phyloP scores from a whole-genome alignment of 2,113 vertebrate genomes.

The Enhydra lutris region DNA sequence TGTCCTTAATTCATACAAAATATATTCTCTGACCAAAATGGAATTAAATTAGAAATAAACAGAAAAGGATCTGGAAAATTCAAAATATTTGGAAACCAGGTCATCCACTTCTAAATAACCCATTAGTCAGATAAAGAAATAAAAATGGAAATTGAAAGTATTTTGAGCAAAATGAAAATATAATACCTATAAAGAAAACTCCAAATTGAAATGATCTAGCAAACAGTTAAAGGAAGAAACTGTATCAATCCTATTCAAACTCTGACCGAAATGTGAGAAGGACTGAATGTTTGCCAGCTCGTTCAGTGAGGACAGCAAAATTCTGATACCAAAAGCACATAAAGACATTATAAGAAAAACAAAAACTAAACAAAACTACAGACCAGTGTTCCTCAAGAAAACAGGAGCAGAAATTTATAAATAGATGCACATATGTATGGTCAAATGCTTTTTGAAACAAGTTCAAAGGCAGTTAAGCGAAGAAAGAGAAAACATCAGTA shows the following conservation, averaged over 20 bases:
- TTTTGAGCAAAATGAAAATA: background rate
- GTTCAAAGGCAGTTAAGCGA: background rate
- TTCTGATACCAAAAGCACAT: background rate
- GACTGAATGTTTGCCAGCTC: background rate
- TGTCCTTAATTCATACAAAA: background rate
- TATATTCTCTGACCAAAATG: background rate
- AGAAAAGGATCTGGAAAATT: background rate
- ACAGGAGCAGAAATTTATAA: background rate
- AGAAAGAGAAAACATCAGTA: background rate
- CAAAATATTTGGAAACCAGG: background rate
- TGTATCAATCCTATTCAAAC: background rate
- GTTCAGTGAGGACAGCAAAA: background rate
- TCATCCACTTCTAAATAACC: background rate
- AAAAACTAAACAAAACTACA: background rate
- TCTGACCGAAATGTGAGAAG: background rate
- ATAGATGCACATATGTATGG: background rate
- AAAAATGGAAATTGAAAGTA: background rate
- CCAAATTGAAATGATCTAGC: background rate
- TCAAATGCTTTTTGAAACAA: background rate
- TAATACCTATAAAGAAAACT: background rate
- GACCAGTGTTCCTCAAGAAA: background rate
- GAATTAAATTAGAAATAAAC: background rate
- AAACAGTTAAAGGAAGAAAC: background rate
- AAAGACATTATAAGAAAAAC: background rate
- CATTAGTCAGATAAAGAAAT: background rate